Evolutionary conservation across 2,797 vertebrate species (phyloP).

Genomic region (Atherinosoma microstoma): DNA sequence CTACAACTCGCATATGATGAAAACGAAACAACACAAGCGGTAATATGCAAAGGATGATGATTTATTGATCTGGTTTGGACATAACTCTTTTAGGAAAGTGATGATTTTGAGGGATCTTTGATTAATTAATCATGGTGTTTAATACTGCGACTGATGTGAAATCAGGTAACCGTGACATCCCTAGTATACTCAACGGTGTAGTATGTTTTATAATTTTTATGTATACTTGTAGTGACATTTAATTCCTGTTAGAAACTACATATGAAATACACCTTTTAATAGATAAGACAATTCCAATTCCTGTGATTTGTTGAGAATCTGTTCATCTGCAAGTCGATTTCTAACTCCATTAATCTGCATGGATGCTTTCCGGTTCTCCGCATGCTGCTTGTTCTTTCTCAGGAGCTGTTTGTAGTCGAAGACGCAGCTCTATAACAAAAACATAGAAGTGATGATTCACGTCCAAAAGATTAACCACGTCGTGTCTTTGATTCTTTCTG

Average conservation of each 20-base stretch:
- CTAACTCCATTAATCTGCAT: constrained; percentile 32
- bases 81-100: too few relatives aligned
- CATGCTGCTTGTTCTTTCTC: constrained; percentile 41
- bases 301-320: background rate
- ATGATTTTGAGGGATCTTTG: too few relatives aligned
- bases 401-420: constrained; percentile 17
- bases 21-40: too few relatives aligned
- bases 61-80: too few relatives aligned
- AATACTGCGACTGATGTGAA: too few relatives aligned
- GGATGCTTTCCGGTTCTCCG: constrained; percentile 20
- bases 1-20: too few relatives aligned
- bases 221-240: background rate
- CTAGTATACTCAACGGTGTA: background rate
- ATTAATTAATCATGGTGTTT: too few relatives aligned
- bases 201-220: background rate
- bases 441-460: constrained; percentile 3
- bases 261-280: background rate
- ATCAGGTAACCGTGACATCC: too few relatives aligned
- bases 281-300: background rate
- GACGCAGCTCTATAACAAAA: background rate
- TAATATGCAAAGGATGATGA: too few relatives aligned
- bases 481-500: constrained; percentile 52
- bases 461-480: constrained; percentile 43
- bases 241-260: background rate
- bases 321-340: background rate